Percentiles rank a stretch among this genome's conserved stretches.
Conservation (phyloP, 2,888 invertebrate genomes). For the Ypsolopha scabrella region DNA sequence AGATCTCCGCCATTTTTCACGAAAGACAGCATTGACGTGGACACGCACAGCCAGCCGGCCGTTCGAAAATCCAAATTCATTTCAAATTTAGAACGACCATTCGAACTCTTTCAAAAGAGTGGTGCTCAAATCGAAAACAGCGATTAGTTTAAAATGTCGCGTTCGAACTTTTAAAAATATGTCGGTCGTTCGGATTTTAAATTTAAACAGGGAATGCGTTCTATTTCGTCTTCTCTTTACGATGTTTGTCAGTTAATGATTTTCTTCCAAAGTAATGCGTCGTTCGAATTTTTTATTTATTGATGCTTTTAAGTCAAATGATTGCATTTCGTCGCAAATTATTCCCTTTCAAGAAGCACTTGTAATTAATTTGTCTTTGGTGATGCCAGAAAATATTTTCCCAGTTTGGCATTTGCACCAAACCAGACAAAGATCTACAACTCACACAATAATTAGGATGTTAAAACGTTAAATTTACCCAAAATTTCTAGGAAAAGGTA, state of each 20-base stretch:
- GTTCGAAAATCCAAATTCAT: conserved; percentile 60
- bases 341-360: neutral
- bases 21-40: conserved; percentile 35
- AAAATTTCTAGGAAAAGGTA: neutral
- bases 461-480: too few relatives aligned
- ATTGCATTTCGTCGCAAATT: neutral
- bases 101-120: conserved; percentile 61
- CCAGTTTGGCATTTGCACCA: too few relatives aligned
- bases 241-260: conserved; percentile 61
- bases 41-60: conserved; percentile 34
- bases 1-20: conserved; percentile 34
- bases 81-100: conserved; percentile 60
- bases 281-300: conserved; percentile 43
- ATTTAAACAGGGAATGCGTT: conserved; percentile 59
- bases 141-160: conserved; percentile 66
- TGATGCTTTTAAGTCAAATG: conserved; percentile 24
- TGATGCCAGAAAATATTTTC: neutral
- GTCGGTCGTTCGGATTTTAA: conserved; percentile 61
- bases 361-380: neutral
- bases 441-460: too few relatives aligned
- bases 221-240: conserved; percentile 62
- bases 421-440: too few relatives aligned
- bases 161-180: conserved; percentile 69
- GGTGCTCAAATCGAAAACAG: conserved; percentile 61
- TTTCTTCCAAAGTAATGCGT: conserved; percentile 31